phyloP scores from a whole-genome alignment of 2,888 invertebrate genomes.

The Drosophila infuscata region DNA sequence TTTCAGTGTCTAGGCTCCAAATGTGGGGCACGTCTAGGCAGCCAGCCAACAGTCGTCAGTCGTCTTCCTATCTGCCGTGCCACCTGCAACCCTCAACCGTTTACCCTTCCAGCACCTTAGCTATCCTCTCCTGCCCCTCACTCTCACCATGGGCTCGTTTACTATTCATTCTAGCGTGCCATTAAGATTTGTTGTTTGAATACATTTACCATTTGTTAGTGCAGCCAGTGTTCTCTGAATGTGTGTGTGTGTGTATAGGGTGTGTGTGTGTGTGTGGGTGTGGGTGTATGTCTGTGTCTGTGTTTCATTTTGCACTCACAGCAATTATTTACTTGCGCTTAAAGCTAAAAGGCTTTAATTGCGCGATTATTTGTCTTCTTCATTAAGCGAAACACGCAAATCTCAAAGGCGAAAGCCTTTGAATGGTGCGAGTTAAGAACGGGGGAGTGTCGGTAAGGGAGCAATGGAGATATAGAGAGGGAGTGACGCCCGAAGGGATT shows the following conservation, averaged over 20 bases:
- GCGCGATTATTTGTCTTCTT: constrained; percentile 84
- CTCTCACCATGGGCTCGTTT: constrained; percentile 62
- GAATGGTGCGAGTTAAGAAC: constrained; percentile 1
- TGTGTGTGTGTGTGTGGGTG: constrained; percentile 10
- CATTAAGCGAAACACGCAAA: constrained; percentile 83
- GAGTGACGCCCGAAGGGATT: neutral
- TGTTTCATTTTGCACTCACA: constrained; percentile 70
- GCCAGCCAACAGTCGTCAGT: constrained; percentile 48
- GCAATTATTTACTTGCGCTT: constrained; percentile 83
- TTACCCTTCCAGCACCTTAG: constrained; percentile 23
- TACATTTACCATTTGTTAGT: constrained; percentile 80
- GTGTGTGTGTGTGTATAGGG: constrained; percentile 22
- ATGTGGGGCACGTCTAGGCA: constrained; percentile 31
- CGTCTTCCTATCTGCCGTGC: constrained; percentile 43
- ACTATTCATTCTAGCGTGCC: constrained; percentile 80
- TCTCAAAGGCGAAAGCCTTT: constrained; percentile 68
- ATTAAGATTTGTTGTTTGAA: constrained; percentile 81
- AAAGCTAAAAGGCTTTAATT: constrained; percentile 84
- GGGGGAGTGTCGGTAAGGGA: constrained; percentile 10
- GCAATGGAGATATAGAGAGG: constrained; percentile 3
- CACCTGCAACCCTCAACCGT: constrained; percentile 29
- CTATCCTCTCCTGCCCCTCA: constrained; percentile 3
- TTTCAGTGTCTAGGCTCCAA: neutral
- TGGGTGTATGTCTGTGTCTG: constrained; percentile 37
- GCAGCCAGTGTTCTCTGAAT: constrained; percentile 51